A percentile compares a stretch with the other conserved stretches of the same genome.
phyloP scores from a whole-genome alignment of 2,113 vertebrate species.

The Argyrosomus japonicus region DNA sequence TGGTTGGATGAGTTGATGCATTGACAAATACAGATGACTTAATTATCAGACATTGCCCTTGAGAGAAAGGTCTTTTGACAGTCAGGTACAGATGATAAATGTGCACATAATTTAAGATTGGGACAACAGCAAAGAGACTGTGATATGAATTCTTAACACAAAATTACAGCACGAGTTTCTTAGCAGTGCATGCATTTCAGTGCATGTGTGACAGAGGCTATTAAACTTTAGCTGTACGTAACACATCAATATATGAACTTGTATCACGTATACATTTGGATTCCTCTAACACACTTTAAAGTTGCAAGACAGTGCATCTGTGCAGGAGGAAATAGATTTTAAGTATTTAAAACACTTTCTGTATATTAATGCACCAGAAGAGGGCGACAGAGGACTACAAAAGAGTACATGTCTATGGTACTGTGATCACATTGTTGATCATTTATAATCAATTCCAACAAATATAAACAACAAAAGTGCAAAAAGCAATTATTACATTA shows the following conservation, averaged over 20 bases:
- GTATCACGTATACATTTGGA: background rate
- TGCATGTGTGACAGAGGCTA: background rate
- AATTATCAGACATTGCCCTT: slow-evolving; percentile 11
- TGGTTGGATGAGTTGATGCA: background rate
- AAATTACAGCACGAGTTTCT: background rate
- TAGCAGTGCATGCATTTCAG: background rate
- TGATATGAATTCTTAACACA: background rate
- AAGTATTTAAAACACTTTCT: background rate
- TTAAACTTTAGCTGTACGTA: background rate
- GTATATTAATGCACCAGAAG: slow-evolving; percentile 40
- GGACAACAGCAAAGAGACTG: background rate
- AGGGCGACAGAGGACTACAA: slow-evolving; percentile 58
- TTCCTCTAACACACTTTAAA: background rate
- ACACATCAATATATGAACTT: too few species aligned
- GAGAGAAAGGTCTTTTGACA: background rate
- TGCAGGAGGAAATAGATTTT: background rate
- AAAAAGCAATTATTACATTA: background rate
- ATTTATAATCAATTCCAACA: background rate
- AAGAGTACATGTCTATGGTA: background rate
- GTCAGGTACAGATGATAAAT: slow-evolving; percentile 12
- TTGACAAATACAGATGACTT: slow-evolving; percentile 3
- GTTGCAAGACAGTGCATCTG: background rate
- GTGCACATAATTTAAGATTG: background rate
- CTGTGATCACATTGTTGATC: background rate
- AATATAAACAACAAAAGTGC: background rate